phyloP scores from a whole-genome alignment of 2,888 invertebrate genomes.

The Pollenia amentaria region DNA sequence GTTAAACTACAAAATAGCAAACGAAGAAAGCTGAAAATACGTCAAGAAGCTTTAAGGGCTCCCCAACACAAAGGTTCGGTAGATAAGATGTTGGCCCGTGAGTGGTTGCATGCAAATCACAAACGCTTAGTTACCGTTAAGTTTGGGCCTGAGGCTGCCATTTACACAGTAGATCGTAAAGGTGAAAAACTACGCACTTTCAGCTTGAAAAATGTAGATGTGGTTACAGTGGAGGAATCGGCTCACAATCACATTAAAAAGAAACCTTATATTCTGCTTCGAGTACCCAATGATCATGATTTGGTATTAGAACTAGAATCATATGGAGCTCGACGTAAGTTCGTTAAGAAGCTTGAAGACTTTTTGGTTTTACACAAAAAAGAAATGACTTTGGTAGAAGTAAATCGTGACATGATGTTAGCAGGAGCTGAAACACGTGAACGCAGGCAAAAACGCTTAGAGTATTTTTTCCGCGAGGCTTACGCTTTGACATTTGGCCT shows the following conservation, averaged over 20 bases:
- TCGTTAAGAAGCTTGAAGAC: slow-evolving; percentile 93
- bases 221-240: slow-evolving; percentile 95
- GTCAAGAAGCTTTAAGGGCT: slow-evolving; percentile 86
- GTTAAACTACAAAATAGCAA: slow-evolving; percentile 96
- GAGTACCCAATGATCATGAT: slow-evolving; percentile 95
- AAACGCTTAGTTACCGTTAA: slow-evolving; percentile 95
- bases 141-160: slow-evolving; percentile 94
- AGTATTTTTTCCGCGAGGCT: slow-evolving; percentile 98
- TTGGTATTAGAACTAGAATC: slow-evolving; percentile 96
- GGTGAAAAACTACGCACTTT: slow-evolving; percentile 95
- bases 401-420: slow-evolving; percentile 92
- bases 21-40: slow-evolving; percentile 91
- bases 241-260: slow-evolving; percentile 90
- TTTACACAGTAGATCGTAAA: slow-evolving; percentile 95
- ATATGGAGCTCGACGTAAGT: slow-evolving; percentile 91
- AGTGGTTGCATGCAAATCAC: slow-evolving; percentile 97
- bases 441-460: slow-evolving; percentile 94
- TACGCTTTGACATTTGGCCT: slow-evolving; percentile 96
- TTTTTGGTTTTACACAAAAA: slow-evolving; percentile 94
- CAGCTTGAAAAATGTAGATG: slow-evolving; percentile 90
- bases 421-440: slow-evolving; percentile 97
- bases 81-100: slow-evolving; percentile 96
- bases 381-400: slow-evolving; percentile 90
- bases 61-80: slow-evolving; percentile 88
- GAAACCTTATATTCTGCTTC: slow-evolving; percentile 92